These are phyloP conservation scores for Zaprionus kolodkinae DNA, from an alignment of 1,140 invertebrate genomes.

Conservation along the genomic window DNA sequence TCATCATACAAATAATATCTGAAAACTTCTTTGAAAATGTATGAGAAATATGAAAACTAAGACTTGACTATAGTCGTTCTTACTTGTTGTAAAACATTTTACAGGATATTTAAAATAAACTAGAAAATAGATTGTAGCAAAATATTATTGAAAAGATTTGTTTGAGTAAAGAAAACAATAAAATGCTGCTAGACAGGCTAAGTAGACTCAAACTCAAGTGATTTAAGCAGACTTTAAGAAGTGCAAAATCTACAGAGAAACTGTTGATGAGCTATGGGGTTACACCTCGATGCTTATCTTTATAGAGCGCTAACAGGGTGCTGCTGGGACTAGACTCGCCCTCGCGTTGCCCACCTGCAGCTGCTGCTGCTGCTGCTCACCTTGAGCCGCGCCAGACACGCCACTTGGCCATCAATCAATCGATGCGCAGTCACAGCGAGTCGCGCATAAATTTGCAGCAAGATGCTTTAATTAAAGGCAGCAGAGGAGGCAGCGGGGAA, in stretches of 20 bases:
- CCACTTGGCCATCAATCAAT: slow-evolving; percentile 50
- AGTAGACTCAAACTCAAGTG: not conserved
- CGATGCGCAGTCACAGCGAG: slow-evolving; percentile 28
- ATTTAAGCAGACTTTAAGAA: not conserved
- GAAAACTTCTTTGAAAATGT: no score
- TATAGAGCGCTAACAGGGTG: slow-evolving; percentile 40
- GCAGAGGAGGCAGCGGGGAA: not conserved
- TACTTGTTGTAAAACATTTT: not conserved
- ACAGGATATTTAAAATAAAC: not conserved
- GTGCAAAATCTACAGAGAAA: not conserved
- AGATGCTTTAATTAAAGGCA: slow-evolving; percentile 66
- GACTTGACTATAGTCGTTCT: no score
- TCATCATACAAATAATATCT: no score
- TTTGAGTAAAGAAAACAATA: not conserved
- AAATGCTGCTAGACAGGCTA: not conserved
- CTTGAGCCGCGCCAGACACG: slow-evolving; percentile 27
- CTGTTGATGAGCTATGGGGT: not conserved
- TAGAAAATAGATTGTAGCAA: not conserved
- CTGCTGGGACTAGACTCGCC: no score
- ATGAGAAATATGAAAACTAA: no score
- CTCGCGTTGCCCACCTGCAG: no score
- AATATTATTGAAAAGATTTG: not conserved
- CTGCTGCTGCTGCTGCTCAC: slow-evolving; percentile 2
- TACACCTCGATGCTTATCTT: slow-evolving; percentile 35
- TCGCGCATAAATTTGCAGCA: slow-evolving; percentile 26